These are phyloP conservation scores for Cotesia chilonis DNA, from an alignment of 1,140 invertebrate genomes.

Conservation along the genomic window DNA sequence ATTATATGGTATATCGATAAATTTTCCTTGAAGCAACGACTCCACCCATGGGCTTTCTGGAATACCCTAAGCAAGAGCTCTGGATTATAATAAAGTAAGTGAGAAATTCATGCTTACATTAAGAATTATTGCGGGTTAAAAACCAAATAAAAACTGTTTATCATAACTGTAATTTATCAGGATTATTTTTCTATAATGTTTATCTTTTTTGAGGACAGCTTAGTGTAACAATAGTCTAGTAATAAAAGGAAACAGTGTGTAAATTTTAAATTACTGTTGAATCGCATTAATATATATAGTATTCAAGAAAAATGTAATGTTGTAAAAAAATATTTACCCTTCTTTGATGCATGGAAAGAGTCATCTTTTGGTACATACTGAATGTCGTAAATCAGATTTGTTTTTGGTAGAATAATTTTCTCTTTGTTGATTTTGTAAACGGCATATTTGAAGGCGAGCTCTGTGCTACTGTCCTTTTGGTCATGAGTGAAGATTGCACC, in stretches of 20 bases:
- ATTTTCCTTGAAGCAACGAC: slow-evolving; percentile 19
- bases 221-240: too few relatives aligned
- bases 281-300: too few relatives aligned
- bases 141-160: background rate
- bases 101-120: background rate
- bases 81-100: slow-evolving; percentile 3
- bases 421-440: slow-evolving; percentile 75
- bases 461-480: slow-evolving; percentile 71
- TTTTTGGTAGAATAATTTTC: slow-evolving; percentile 71
- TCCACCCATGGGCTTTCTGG: slow-evolving; percentile 22
- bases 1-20: slow-evolving; percentile 33
- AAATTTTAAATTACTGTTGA: too few relatives aligned
- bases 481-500: slow-evolving; percentile 74
- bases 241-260: too few relatives aligned
- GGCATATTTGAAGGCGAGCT: slow-evolving; percentile 76
- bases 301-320: too few relatives aligned
- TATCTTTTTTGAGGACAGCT: too few relatives aligned
- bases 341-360: slow-evolving; percentile 74
- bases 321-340: slow-evolving; percentile 61
- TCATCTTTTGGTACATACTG: slow-evolving; percentile 74
- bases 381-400: slow-evolving; percentile 73
- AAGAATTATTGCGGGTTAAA: background rate
- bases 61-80: slow-evolving; percentile 1
- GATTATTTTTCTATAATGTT: background rate
- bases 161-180: background rate